These are phyloP conservation scores for Lepas anatifera DNA, from an alignment of 2,888 invertebrate genomes.

Conservation along the genomic window DNA sequence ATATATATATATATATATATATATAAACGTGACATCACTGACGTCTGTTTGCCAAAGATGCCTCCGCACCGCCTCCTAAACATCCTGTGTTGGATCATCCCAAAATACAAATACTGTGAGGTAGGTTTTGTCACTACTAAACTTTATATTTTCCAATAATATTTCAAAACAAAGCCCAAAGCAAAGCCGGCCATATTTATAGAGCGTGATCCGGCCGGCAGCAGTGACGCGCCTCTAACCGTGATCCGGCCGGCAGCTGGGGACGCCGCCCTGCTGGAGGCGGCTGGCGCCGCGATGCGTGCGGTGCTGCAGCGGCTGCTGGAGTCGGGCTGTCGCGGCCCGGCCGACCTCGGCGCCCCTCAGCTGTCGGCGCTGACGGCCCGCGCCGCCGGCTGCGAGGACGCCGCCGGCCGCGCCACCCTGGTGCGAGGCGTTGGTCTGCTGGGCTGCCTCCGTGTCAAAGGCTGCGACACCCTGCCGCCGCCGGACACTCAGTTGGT, in stretches of 20 bases:
- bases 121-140: no score
- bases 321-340: constrained; percentile 31
- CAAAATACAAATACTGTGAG: no score
- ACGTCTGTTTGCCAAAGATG: no score
- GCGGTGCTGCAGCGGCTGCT: constrained; percentile 57
- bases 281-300: constrained; percentile 58
- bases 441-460: constrained; percentile 26
- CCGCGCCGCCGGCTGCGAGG: constrained; percentile 42
- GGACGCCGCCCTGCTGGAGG: constrained; percentile 44
- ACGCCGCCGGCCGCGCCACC: constrained; percentile 31
- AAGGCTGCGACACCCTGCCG: not conserved
- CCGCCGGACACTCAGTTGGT: not conserved
- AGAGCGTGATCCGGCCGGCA: no score
- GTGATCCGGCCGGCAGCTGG: constrained; percentile 11
- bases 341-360: constrained; percentile 3
- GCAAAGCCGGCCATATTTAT: no score
- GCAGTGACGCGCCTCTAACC: no score
- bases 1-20: no score
- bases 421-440: constrained; percentile 28
- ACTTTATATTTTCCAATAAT: no score
- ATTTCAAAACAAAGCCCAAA: no score
- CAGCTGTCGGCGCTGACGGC: constrained; percentile 36
- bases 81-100: no score
- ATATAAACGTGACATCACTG: no score
- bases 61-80: no score